A percentile compares a stretch with the other conserved stretches of the same genome.
These are phyloP conservation scores for Atrichornis clamosus DNA, from an alignment of 2,113 vertebrate species.

Conservation along the genomic window DNA sequence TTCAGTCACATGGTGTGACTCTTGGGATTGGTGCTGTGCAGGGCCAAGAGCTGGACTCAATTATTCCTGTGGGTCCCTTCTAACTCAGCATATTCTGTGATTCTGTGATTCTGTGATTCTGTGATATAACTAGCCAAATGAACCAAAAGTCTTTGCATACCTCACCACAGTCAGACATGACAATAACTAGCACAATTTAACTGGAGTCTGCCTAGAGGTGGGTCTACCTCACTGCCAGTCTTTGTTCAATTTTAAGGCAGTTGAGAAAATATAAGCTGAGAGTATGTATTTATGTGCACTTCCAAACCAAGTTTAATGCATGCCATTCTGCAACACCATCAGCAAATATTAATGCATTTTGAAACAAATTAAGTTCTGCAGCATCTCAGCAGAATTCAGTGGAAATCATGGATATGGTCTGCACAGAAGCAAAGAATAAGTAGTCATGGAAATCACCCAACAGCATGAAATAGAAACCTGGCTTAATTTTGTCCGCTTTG, in stretches of 20 bases:
- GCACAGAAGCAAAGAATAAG: background rate
- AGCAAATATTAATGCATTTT: background rate
- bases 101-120: background rate
- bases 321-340: background rate
- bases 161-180: background rate
- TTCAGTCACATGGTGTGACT: background rate
- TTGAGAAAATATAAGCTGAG: fast-evolving
- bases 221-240: background rate
- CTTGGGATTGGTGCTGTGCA: background rate
- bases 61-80: background rate
- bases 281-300: background rate
- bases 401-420: background rate
- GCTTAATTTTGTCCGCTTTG: background rate
- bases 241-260: background rate
- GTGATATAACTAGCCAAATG: background rate
- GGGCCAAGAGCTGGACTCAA: background rate
- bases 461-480: background rate
- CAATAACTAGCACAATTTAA: background rate
- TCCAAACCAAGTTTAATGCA: background rate
- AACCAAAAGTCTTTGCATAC: background rate
- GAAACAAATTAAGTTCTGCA: background rate
- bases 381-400: background rate
- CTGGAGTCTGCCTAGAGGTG: background rate
- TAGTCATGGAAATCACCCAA: background rate
- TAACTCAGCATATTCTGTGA: background rate